Base-by-base conservation (phyloP, 2,113 vertebrate species). In the Lagopus leucura region DNA sequence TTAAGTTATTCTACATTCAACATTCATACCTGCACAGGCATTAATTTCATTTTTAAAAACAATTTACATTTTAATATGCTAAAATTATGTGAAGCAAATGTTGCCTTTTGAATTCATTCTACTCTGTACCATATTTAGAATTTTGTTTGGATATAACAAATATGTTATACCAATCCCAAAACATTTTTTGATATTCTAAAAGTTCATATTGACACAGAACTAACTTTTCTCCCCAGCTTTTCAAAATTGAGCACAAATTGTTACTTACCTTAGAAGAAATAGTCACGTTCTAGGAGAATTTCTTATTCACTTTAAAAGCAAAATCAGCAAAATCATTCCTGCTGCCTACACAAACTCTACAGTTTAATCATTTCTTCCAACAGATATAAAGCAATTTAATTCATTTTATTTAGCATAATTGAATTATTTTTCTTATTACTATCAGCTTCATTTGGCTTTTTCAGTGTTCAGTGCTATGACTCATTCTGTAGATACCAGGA, bases 361-460 rank as follows among this genome's bases (percentile, higher is more conserved):
- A 94, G 92, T 88, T 85, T 95, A 94, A 91, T 18, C 42, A 78
- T 81, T 82, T 48, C 28, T 91, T 91, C 45, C 48, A 94, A 90
- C 36, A 78, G 92, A 94, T 85, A 71, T 58, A 77, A 94, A 88
- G 50, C 69, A 21, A 91, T 87, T 95, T 71, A 15, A 57, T 73
- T 93, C 45, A 52, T 14, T 90, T 96, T 95, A 70, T 92, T 96
- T 96, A 95, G 54, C 50, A 69, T 91, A 97, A 75, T 90, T 93
- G 94, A 79, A 84, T 90, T 92, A 92, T 96, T 94, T 95, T 84
- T 86, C 54, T 61, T 93, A 92, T 88, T 93, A 90, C 73, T 94
- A 86, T 15, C 63, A 82, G 75, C n/a, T 94, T 95, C 79, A 72
- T 91, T 82, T 92, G 76, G 80, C 73, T 71, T 72, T 86, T 94